Percentiles rank a stretch among this genome's conserved stretches.
Evolutionary conservation across 1,140 invertebrate species (phyloP).

Genomic region (Bradynema listronoti): DNA sequence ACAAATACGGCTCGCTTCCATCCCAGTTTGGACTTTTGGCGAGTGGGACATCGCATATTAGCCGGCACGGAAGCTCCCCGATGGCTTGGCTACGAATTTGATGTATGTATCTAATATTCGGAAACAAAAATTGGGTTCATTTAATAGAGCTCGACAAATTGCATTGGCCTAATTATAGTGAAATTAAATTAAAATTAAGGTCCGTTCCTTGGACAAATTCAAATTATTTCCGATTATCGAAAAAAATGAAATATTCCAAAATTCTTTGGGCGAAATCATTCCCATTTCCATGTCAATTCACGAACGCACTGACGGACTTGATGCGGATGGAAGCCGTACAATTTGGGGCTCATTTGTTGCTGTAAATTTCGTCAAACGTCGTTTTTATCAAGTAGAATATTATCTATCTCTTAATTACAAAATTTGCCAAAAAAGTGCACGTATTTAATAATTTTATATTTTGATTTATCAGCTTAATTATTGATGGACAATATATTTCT

Average conservation of each 20-base stretch:
- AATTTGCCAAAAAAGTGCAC: no score
- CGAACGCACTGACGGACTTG: slow-evolving; percentile 45
- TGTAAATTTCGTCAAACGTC: slow-evolving; percentile 57
- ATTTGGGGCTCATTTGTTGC: slow-evolving; percentile 57
- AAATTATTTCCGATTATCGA: slow-evolving; percentile 56
- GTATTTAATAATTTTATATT: no score
- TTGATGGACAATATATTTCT: background rate
- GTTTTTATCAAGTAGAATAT: slow-evolving; percentile 48
- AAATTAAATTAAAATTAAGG: slow-evolving; percentile 29
- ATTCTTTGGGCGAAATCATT: slow-evolving; percentile 49
- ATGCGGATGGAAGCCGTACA: no score
- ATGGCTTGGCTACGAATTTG: slow-evolving; percentile 58
- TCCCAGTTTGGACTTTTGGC: slow-evolving; percentile 57
- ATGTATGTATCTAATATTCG: slow-evolving; percentile 38
- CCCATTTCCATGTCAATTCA: slow-evolving; percentile 58
- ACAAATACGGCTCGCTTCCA: slow-evolving; percentile 53
- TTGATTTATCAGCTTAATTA: no score
- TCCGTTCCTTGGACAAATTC: slow-evolving; percentile 46
- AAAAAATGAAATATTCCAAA: slow-evolving; percentile 52
- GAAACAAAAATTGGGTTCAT: slow-evolving; percentile 5
- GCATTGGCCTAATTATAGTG: background rate
- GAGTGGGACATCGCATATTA: slow-evolving; percentile 48
- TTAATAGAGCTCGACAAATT: no score
- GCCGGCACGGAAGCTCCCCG: slow-evolving; percentile 56
- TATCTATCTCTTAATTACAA: no score